Base-by-base conservation (phyloP, 1,140 invertebrate genomes). In the Formica selysi region DNA sequence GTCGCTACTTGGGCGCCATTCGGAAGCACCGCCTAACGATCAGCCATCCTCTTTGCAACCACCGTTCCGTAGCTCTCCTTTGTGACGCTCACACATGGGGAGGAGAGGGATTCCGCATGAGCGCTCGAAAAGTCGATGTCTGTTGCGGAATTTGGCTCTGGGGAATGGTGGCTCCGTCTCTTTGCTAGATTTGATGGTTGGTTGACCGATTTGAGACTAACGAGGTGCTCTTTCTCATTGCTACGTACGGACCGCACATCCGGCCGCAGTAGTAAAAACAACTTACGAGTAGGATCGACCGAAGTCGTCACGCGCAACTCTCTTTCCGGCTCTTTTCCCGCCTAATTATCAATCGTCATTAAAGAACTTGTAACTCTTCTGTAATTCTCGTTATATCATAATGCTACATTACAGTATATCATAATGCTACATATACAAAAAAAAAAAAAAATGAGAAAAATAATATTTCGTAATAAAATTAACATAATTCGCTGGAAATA, bases 151-250 rank as follows among this genome's bases (percentile, higher is more conserved):
- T 91, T 90, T 85, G 79, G 78, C 71, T 48, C 48, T 51, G 4
- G 16, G 64, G 68, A n/a, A 78, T 73, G 76, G 41, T 59, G 44
- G 13, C 16, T 48, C 26, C 78, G 70, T 80, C 68, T 87, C 88
- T 89, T 90, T 87, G 88, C 76, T 67, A 51, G 85, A 85, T 87
- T 88, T 68, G 76, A 74, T 76, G 68, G 68, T 61, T 84, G 90
- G 73, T 91, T 71, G 84, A 90, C 79, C 86, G 85, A 90, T 84
- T 90, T 80, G 79, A 84, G 79, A 90, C 86, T 91, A 91, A 91
- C 84, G 87, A 90, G 89, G 67, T 32, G 59, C 65, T 73, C 62
- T 67, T 64, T 86, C 78, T 81, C 87, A 61, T 78, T 64, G 67
- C 61, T 65, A 29, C 83, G 41, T 65, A 29, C 83, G 41, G 3